Evolutionary conservation across 1,140 invertebrate species (phyloP).

Genomic region (Gonioctena quinquepunctata): DNA sequence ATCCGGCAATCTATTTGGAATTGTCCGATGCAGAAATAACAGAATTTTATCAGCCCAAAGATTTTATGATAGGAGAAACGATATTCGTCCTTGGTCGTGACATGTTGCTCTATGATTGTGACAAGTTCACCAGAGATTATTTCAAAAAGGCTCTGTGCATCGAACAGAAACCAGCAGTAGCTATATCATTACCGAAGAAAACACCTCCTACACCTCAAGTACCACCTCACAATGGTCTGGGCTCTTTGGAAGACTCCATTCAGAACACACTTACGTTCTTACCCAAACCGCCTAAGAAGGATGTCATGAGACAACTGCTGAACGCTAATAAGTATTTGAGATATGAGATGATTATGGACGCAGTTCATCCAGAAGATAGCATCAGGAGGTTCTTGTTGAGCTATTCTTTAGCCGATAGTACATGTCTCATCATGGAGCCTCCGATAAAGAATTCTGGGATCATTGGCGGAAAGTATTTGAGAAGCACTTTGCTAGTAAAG

Average conservation of each 20-base stretch:
- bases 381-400: constrained; percentile 67
- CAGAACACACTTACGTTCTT: constrained; percentile 69
- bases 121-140: constrained; percentile 78
- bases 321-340: constrained; percentile 63
- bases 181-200: constrained; percentile 36
- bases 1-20: constrained; percentile 65
- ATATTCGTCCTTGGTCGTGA: constrained; percentile 69
- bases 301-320: constrained; percentile 65
- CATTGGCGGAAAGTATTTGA: constrained; percentile 71
- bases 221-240: constrained; percentile 72
- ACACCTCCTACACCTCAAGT: constrained; percentile 35
- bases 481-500: constrained; percentile 69
- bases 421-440: constrained; percentile 66
- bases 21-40: constrained; percentile 68
- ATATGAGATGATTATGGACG: constrained; percentile 68
- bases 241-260: constrained; percentile 74
- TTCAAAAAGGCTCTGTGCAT: constrained; percentile 49
- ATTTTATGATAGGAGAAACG: constrained; percentile 75
- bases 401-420: constrained; percentile 68
- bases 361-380: constrained; percentile 69
- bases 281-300: constrained; percentile 71
- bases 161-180: constrained; percentile 47
- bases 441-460: constrained; percentile 70
- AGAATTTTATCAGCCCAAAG: constrained; percentile 75
- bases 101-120: constrained; percentile 80